phyloP scores from a whole-genome alignment of 35 echinoderm and acorn worm species.

The Hemicentrotus pulcherrimus region DNA sequence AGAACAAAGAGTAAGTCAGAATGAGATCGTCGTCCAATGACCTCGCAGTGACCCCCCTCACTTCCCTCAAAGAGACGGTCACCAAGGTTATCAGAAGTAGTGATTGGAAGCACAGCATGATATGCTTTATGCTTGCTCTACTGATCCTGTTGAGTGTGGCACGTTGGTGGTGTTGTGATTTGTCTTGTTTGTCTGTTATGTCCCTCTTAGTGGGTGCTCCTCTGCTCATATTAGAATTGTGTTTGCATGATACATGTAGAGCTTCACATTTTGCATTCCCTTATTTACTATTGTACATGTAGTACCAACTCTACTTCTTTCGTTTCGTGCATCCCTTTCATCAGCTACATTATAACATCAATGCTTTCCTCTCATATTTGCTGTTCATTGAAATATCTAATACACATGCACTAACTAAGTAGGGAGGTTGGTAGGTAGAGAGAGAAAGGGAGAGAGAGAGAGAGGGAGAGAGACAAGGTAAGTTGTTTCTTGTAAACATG shows the following conservation, averaged over 20 bases:
- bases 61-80: neutral
- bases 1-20: constrained; percentile 98
- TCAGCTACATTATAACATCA: too few species aligned
- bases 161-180: neutral
- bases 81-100: too few species aligned
- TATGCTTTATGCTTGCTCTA: neutral
- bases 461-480: neutral
- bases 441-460: neutral
- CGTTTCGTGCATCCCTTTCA: too few species aligned
- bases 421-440: neutral
- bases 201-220: neutral
- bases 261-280: too few species aligned
- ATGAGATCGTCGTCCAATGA: neutral
- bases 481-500: neutral
- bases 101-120: neutral
- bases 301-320: too few species aligned
- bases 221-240: neutral
- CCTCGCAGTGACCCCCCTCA: neutral
- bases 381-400: neutral
- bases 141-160: neutral
- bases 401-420: too few species aligned
- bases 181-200: neutral
- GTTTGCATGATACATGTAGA: neutral
- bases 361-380: neutral
- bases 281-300: too few species aligned